Evolutionary conservation across 1,140 invertebrate genomes (phyloP).

Genomic region (Papilio glaucus): DNA sequence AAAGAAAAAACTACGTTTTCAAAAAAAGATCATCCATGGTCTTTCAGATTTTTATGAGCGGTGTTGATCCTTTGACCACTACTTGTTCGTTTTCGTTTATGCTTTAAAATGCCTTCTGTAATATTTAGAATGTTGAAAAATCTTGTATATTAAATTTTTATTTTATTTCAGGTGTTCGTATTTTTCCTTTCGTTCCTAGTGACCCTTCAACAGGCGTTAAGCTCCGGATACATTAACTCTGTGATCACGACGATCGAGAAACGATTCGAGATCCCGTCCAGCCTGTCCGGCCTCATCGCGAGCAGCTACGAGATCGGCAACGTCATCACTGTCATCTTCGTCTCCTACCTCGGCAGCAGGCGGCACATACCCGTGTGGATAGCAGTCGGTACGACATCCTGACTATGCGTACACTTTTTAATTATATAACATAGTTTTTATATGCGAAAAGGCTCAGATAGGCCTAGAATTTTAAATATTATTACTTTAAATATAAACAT

Average conservation of each 20-base stretch:
- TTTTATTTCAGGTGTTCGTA: conserved; percentile 91
- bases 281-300: conserved; percentile 95
- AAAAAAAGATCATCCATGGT: neutral
- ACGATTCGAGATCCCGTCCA: conserved; percentile 97
- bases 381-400: conserved; percentile 88
- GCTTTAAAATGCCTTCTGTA: neutral
- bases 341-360: conserved; percentile 95
- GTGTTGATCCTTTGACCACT: neutral
- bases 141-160: neutral
- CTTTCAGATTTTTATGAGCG: neutral
- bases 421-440: neutral
- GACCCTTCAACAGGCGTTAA: conserved; percentile 94
- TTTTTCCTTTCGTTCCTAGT: conserved; percentile 95
- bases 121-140: neutral
- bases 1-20: neutral
- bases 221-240: conserved; percentile 96
- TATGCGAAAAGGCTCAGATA: neutral
- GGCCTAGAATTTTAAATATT: conserved; percentile 35
- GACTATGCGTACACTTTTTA: neutral
- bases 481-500: conserved; percentile 20
- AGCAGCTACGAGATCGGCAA: conserved; percentile 98
- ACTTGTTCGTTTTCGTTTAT: neutral
- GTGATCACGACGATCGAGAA: conserved; percentile 99
- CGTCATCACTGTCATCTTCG: conserved; percentile 97
- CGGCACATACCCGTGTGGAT: conserved; percentile 98